Evolutionary conservation across 1,140 invertebrate genomes (phyloP).

Genomic region (Gerris buenoi): DNA sequence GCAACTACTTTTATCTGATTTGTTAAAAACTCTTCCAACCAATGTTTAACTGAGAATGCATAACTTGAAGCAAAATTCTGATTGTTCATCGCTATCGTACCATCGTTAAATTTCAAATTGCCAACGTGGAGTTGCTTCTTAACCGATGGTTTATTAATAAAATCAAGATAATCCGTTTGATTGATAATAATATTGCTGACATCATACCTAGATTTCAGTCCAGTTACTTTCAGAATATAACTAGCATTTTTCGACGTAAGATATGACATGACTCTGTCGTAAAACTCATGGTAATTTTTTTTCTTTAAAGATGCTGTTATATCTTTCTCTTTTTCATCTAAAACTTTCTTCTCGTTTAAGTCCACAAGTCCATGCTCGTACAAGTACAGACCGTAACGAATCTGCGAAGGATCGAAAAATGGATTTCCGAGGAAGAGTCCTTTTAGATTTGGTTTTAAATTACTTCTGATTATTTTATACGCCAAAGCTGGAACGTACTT

Average conservation of each 20-base stretch:
- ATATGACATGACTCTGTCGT: neutral
- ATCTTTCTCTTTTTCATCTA: constrained; percentile 10
- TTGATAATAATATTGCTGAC: neutral
- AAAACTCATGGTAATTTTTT: neutral
- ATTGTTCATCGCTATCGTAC: constrained; percentile 42
- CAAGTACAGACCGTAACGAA: constrained; percentile 60
- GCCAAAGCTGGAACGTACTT: constrained; percentile 38
- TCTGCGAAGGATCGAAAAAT: constrained; percentile 57
- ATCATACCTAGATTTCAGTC: neutral
- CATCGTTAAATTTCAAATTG: constrained; percentile 28
- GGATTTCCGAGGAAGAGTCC: constrained; percentile 76
- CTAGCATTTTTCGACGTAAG: neutral
- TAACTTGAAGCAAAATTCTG: constrained; percentile 61
- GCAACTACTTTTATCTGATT: constrained; percentile 52
- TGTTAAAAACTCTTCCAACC: constrained; percentile 50
- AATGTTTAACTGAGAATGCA: constrained; percentile 64
- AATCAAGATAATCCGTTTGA: neutral
- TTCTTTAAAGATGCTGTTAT: neutral
- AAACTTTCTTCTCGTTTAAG: constrained; percentile 15
- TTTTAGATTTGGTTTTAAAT: constrained; percentile 41
- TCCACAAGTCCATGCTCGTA: constrained; percentile 49
- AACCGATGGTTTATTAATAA: neutral
- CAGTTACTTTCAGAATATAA: neutral
- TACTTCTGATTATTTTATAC: constrained; percentile 36
- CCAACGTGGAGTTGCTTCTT: neutral